Conservation (phyloP, 1,140 invertebrate genomes). For the Heliconius himera region DNA sequence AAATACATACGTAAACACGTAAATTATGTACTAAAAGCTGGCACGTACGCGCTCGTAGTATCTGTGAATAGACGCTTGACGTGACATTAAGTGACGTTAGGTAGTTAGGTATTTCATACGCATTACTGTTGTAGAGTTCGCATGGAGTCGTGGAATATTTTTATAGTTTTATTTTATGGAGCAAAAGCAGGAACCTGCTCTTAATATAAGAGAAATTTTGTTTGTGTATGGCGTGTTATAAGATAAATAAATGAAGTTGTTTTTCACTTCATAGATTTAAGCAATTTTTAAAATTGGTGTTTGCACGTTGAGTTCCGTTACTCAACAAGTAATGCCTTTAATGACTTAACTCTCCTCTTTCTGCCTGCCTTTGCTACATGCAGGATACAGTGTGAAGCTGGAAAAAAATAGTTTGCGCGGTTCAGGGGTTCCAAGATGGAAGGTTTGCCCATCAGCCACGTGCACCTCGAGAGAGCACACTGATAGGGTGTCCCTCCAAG, state of each 20-base stretch:
- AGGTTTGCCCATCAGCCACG: too few relatives aligned
- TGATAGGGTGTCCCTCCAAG: too few relatives aligned
- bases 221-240: not conserved
- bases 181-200: not conserved
- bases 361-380: too few relatives aligned
- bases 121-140: not conserved
- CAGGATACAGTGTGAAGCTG: too few relatives aligned
- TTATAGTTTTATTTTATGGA: not conserved
- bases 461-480: too few relatives aligned
- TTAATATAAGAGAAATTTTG: not conserved
- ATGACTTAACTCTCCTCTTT: too few relatives aligned
- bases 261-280: too few relatives aligned
- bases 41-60: not conserved
- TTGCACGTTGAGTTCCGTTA: too few relatives aligned
- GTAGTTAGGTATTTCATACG: not conserved
- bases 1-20: conserved; percentile 9
- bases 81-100: conserved; percentile 12
- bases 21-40: conserved; percentile 11
- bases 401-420: too few relatives aligned
- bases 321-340: too few relatives aligned
- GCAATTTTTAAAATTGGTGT: too few relatives aligned
- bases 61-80: conserved; percentile 14
- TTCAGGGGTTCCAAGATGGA: too few relatives aligned
- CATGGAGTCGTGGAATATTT: not conserved
- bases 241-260: not conserved